Evolutionary conservation across 1,140 invertebrate genomes (phyloP).

Genomic region (Andrena cerasifolii): DNA sequence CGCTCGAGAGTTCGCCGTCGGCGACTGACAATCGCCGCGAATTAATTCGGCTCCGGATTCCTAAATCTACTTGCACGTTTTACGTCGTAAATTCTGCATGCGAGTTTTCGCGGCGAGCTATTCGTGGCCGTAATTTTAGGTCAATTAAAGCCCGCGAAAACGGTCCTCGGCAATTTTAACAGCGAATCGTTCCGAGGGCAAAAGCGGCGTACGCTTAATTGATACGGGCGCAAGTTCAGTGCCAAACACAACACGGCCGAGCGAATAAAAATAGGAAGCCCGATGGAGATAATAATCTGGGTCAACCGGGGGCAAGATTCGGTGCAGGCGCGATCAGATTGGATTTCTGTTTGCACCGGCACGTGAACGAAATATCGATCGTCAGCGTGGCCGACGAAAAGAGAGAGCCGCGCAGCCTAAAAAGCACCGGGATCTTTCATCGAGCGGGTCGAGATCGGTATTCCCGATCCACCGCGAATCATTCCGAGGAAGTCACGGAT

Average conservation of each 20-base stretch:
- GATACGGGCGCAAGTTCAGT: slow-evolving; percentile 57
- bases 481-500: slow-evolving; percentile 13
- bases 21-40: not conserved
- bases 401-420: not conserved
- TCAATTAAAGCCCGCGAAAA: not conserved
- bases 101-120: not conserved
- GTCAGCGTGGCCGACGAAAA: not conserved
- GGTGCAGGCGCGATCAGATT: slow-evolving; percentile 51
- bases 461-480: slow-evolving; percentile 12
- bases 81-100: not conserved
- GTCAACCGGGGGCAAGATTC: slow-evolving; percentile 47
- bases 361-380: slow-evolving; percentile 55
- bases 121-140: not conserved
- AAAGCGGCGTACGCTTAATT: slow-evolving; percentile 13
- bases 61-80: not conserved
- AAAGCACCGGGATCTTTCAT: slow-evolving; percentile 5
- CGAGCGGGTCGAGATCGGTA: slow-evolving; percentile 30
- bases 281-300: slow-evolving; percentile 49
- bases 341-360: slow-evolving; percentile 51
- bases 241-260: slow-evolving; percentile 28
- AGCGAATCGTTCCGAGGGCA: not conserved
- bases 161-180: not conserved
- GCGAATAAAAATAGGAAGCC: slow-evolving; percentile 48
- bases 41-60: slow-evolving; percentile 1
- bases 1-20: not conserved